A percentile compares a stretch with the other conserved stretches of the same genome.
These are phyloP conservation scores for Nannobrachium achirus DNA, from an alignment of 2,113 vertebrate species.

Conservation along the genomic window DNA sequence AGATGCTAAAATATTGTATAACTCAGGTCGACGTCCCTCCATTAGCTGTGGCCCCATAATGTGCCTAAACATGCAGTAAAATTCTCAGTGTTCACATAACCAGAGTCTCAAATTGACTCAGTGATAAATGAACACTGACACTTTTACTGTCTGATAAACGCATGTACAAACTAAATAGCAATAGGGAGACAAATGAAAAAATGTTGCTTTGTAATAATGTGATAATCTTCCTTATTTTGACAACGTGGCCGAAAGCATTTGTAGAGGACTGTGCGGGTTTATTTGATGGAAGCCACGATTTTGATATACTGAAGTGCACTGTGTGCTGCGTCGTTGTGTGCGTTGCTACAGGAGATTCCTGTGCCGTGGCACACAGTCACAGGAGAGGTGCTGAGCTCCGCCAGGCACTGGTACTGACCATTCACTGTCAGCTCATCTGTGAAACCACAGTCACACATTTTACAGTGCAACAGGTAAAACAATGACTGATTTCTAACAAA, in stretches of 20 bases:
- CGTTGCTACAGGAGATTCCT: slow-evolving; percentile 83
- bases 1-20: slow-evolving; percentile 11
- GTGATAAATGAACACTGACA: too few species aligned
- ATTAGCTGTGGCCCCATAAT: too few species aligned
- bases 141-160: neutral
- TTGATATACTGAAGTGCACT: slow-evolving; percentile 87
- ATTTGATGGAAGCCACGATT: slow-evolving; percentile 76
- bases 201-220: neutral
- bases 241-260: neutral
- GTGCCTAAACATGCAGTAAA: too few species aligned
- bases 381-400: slow-evolving; percentile 83
- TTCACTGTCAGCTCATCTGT: slow-evolving; percentile 86
- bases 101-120: too few species aligned
- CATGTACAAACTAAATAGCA: neutral
- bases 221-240: neutral
- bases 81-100: too few species aligned
- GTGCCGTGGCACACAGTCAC: slow-evolving; percentile 85
- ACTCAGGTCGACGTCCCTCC: too few species aligned
- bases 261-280: neutral
- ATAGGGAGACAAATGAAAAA: neutral
- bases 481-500: neutral
- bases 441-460: slow-evolving; percentile 28
- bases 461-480: neutral
- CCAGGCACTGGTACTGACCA: slow-evolving; percentile 85
- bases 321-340: slow-evolving; percentile 84